Percentiles rank a stretch among this genome's conserved stretches.
Conservation (phyloP, 2,113 vertebrate genomes). For the Ammospiza caudacuta region DNA sequence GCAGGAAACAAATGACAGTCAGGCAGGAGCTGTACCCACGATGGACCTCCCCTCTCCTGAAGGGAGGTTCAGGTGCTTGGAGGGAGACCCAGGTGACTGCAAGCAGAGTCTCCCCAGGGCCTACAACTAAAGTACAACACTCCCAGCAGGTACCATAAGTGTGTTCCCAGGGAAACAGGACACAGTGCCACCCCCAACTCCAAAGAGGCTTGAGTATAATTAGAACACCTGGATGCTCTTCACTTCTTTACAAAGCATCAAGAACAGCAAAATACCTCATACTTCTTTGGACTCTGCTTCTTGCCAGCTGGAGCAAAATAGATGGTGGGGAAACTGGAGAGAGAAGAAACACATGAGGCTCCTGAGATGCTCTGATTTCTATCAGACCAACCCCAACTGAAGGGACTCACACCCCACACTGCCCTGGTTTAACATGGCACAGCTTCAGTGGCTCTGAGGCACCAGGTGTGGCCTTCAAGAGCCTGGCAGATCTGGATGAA, state of each 20-base stretch:
- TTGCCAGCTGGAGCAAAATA: slow-evolving; percentile 92
- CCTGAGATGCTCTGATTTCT: background rate
- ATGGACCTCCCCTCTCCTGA: fast-evolving
- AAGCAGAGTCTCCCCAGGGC: background rate
- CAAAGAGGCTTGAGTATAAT: background rate
- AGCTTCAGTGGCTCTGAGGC: background rate
- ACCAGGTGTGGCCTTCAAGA: background rate
- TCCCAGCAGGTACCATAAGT: background rate
- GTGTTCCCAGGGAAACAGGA: background rate
- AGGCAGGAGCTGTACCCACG: background rate
- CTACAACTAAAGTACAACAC: background rate
- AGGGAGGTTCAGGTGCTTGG: background rate
- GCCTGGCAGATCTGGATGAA: background rate
- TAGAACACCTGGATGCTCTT: background rate
- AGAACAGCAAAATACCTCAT: slow-evolving; percentile 78
- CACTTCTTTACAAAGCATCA: background rate
- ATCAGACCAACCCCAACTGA: background rate
- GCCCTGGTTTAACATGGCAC: background rate
- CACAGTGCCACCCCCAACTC: background rate
- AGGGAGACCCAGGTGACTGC: background rate
- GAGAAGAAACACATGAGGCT: background rate
- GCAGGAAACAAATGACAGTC: slow-evolving; percentile 17
- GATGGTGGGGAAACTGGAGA: slow-evolving; percentile 91
- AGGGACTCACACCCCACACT: background rate
- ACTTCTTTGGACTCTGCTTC: slow-evolving; percentile 95